Evolutionary conservation across 2,113 vertebrate genomes (phyloP), one percentile per base, ranked within the genome.

Genomic region (Toxotes jaculatrix): DNA sequence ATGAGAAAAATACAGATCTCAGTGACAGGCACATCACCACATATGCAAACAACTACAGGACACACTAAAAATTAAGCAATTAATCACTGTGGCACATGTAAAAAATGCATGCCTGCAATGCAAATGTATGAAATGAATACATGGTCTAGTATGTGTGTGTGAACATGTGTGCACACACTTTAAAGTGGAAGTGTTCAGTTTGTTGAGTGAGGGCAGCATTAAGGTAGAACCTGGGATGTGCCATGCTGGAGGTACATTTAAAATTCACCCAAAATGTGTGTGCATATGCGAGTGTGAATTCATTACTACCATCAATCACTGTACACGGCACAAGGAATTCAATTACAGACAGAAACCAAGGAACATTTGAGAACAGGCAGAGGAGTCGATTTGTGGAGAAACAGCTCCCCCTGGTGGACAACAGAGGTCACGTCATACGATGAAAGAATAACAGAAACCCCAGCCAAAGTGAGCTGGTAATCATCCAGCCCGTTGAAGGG

Each of bases 261-360:
- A 89, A 90, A 92, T 91, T 89, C 86, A 89, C 84, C 77, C 56
- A 83, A 79, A 82, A 43, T 80, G 31, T 61, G 43, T 79, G 66
- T 83, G 61, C 73, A 51, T 55, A 4, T 69, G 70, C 64, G 80
- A 57, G 85, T 71, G 74, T 77, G 88, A 87, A 92, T 95, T 93
- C 93, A 94, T 93, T 94, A 93, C 86, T 67, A 73, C 90, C 86
- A 94, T 95, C 89, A 93, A 94, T 93, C 93, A 93, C 87, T 91
- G 89, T 79, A 83, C 85, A 76, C 75, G 63, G 86, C 85, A 83
- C 81, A 88, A 86, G 74, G 87, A 93, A 92, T 94, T 93, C 82
- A 93, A 94, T 93, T 91, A 93, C 65, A 86, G 74, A 72, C 74
- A 55, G 75, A 78, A 64, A 71, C 4, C 27, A 49, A 79, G 57